phyloP scores from a whole-genome alignment of 2,888 invertebrate species.

The Microdon myrmicae region DNA sequence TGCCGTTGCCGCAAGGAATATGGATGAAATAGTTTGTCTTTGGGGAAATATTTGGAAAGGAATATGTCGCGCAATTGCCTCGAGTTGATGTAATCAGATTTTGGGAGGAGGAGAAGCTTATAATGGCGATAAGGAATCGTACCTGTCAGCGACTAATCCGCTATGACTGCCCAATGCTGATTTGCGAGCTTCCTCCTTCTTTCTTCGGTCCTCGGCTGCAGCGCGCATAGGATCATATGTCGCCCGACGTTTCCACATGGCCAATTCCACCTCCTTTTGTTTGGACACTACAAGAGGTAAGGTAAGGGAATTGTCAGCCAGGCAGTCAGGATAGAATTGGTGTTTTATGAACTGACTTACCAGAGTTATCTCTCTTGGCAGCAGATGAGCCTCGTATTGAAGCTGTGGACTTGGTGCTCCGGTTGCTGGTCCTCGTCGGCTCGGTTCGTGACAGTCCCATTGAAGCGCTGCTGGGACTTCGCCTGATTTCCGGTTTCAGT shows the following conservation, averaged over 20 bases:
- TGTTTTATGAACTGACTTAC: conserved; percentile 55
- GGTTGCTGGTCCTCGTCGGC: conserved; percentile 62
- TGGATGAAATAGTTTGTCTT: too few species aligned
- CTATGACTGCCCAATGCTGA: conserved; percentile 57
- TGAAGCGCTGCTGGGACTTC: conserved; percentile 66
- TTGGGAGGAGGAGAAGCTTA: conserved; percentile 1
- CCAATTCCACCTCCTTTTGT: conserved; percentile 83
- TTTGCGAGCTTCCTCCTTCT: conserved; percentile 70
- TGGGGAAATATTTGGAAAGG: too few species aligned
- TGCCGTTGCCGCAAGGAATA: too few species aligned
- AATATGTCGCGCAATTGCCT: too few species aligned
- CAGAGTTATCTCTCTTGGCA: conserved; percentile 61
- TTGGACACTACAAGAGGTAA: conserved; percentile 68
- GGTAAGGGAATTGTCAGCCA: neutral
- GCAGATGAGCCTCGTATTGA: conserved; percentile 61
- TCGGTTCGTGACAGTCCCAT: conserved; percentile 63
- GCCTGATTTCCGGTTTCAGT: conserved; percentile 62
- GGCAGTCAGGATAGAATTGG: neutral
- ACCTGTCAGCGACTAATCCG: conserved; percentile 61
- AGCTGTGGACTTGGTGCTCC: conserved; percentile 63
- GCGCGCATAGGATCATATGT: conserved; percentile 95
- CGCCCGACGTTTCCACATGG: conserved; percentile 95
- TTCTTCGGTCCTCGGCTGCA: conserved; percentile 85
- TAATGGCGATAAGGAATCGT: conserved; percentile 35
- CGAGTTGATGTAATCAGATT: too few species aligned